Base-by-base conservation (phyloP, 2,888 invertebrate genomes). In the Eremobia ochroleuca region DNA sequence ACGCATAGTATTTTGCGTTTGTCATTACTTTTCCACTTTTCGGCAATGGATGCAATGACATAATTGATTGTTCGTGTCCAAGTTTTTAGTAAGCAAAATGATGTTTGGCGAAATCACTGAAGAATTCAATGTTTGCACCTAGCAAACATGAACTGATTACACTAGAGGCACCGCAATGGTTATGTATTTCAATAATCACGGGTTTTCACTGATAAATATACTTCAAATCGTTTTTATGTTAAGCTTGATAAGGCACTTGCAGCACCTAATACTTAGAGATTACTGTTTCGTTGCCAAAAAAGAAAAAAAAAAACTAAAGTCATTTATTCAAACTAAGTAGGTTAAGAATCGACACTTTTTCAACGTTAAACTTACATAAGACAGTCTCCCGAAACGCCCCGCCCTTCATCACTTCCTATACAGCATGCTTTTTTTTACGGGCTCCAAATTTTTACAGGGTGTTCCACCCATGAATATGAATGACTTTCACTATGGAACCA, bases 1-100 rank as follows among this genome's bases (percentile, higher is more conserved):
- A 40, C 46, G 52, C 73, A 74, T 61, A 46, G 21, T 82, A 58
- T 55, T 74, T 69, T 55, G n/a, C 4, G 40, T 62, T 52, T 72
- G 34, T 64, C 5, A 15, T 55, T 55, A 55, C 3, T 69, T 40
- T 28, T n/a, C 9, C 21, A 37, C 0, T 64, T 71, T 74, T 43
- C 1, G 55, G 25, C 43, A 68, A 25, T 58, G 55, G 18, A n/a
- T 11, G 6, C 34, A 21, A 2, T 66, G 67, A 25, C 28, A 46
- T 15, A 25, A 62, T 64, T 49, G 55, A 58, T 65, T 79, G 73
- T 79, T 79, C 1, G 11, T 2, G 4, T 61, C 1, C 0, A 25
- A 61, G 8, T 77, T 34, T 76, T 67, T 49, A 31, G 25, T 52
- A 70, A 46, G 34, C 52, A 70, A 28, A 52, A 25, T 31, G 21